Percentiles rank a stretch among this genome's conserved stretches.
These are phyloP conservation scores for Eupithecia pulchellata DNA, from an alignment of 2,888 invertebrate genomes.

Conservation along the genomic window DNA sequence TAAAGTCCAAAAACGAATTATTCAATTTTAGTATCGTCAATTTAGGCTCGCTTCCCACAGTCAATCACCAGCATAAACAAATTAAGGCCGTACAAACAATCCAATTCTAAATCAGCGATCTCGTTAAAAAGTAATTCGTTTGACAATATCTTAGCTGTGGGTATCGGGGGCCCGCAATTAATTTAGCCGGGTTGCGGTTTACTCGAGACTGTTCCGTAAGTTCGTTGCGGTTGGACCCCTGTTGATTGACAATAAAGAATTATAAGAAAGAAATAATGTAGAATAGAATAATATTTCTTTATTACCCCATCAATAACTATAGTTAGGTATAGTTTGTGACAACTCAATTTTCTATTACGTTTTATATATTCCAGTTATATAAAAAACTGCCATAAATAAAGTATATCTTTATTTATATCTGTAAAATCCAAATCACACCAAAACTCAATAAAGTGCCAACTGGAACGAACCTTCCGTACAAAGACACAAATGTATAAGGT, in stretches of 20 bases:
- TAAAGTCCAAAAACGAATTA: background rate
- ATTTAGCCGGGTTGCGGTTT: conserved; percentile 76
- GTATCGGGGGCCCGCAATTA: conserved; percentile 73
- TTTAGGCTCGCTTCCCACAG: conserved; percentile 3
- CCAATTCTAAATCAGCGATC: conserved; percentile 42
- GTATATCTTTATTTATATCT: no score
- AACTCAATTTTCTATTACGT: no score
- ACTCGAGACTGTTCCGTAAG: conserved; percentile 66
- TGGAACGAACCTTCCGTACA: conserved; percentile 31
- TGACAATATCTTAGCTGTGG: conserved; percentile 72
- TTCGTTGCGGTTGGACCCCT: conserved; percentile 52
- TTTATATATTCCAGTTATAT: no score
- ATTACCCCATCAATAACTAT: no score
- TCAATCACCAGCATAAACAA: conserved; percentile 20
- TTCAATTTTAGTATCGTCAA: conserved; percentile 6
- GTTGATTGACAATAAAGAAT: background rate
- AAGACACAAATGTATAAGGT: conserved; percentile 80
- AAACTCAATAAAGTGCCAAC: conserved; percentile 8
- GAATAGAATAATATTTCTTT: no score
- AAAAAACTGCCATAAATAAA: no score
- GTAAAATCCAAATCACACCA: no score
- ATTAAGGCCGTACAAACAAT: conserved; percentile 30
- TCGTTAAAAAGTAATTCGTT: conserved; percentile 69
- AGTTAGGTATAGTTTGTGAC: no score
- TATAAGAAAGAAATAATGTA: background rate